These are phyloP conservation scores for Atrichornis clamosus DNA, from an alignment of 2,113 vertebrate genomes.

Conservation along the genomic window DNA sequence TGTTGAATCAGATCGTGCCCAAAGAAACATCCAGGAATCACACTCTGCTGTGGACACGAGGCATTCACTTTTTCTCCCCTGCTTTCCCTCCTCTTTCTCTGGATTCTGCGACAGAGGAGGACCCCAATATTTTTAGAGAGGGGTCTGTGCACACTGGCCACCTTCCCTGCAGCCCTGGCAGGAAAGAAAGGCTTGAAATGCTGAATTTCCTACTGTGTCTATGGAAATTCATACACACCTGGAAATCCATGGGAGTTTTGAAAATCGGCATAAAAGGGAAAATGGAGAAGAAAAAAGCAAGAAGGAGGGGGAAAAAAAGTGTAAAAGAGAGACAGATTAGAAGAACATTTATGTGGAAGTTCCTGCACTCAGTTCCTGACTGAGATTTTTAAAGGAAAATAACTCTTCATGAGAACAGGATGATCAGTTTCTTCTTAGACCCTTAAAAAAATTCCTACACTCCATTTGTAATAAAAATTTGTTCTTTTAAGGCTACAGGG, in stretches of 20 bases:
- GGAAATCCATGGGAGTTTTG: neutral
- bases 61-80: neutral
- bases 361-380: neutral
- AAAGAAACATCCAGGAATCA: neutral
- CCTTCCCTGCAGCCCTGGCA: neutral
- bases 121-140: neutral
- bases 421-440: neutral
- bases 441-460: neutral
- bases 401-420: neutral
- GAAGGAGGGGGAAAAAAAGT: no score
- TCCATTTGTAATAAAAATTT: neutral
- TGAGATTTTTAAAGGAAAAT: neutral
- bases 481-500: neutral
- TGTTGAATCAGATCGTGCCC: neutral
- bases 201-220: neutral
- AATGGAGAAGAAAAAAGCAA: no score
- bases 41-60: neutral
- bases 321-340: neutral
- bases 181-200: neutral
- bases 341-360: neutral
- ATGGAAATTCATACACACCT: neutral
- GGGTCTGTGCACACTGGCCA: neutral
- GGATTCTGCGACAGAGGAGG: neutral
- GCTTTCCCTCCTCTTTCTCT: neutral
- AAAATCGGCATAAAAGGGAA: accelerated